Evolutionary conservation across 2,888 invertebrate species (phyloP).

Genomic region (Linyphia triangularis): DNA sequence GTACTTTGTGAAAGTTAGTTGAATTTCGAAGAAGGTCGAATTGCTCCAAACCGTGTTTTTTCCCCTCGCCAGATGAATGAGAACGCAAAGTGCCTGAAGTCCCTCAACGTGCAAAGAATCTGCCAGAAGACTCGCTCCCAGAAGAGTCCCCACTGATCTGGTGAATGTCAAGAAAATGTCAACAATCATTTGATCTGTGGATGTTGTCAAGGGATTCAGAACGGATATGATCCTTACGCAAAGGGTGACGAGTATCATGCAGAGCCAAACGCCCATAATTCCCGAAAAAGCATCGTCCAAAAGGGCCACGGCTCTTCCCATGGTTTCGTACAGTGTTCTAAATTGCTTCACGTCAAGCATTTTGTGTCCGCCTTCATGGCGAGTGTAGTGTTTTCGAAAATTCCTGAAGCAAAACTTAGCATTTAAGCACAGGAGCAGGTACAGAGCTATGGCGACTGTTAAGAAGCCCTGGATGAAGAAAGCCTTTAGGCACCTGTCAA

Average conservation of each 20-base stretch:
- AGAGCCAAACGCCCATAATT: slow-evolving; percentile 31
- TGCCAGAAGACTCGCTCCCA: slow-evolving; percentile 34
- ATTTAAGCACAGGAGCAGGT: slow-evolving; percentile 27
- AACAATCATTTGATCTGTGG: slow-evolving; percentile 27
- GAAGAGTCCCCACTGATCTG: slow-evolving; percentile 5
- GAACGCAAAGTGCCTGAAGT: slow-evolving; percentile 2
- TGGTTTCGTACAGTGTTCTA: background rate
- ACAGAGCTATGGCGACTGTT: slow-evolving; percentile 28
- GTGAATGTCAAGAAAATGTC: slow-evolving; percentile 26
- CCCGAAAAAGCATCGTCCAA: slow-evolving; percentile 40
- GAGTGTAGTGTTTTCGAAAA: background rate
- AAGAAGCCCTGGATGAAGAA: slow-evolving; percentile 47
- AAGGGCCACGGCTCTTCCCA: background rate
- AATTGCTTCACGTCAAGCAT: background rate
- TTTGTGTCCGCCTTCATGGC: background rate
- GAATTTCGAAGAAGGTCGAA: slow-evolving; percentile 22
- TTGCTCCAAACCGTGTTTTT: background rate
- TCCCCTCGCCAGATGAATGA: background rate
- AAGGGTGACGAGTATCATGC: slow-evolving; percentile 42
- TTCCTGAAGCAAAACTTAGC: slow-evolving; percentile 37
- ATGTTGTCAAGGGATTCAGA: slow-evolving; percentile 24
- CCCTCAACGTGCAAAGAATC: slow-evolving; percentile 38
- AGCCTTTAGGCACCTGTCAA: slow-evolving; percentile 8
- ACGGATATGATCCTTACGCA: slow-evolving; percentile 54
- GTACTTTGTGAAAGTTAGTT: slow-evolving; percentile 1